Base-by-base conservation (phyloP, 2,888 invertebrate genomes). In the Meiosimyza platycephala region DNA sequence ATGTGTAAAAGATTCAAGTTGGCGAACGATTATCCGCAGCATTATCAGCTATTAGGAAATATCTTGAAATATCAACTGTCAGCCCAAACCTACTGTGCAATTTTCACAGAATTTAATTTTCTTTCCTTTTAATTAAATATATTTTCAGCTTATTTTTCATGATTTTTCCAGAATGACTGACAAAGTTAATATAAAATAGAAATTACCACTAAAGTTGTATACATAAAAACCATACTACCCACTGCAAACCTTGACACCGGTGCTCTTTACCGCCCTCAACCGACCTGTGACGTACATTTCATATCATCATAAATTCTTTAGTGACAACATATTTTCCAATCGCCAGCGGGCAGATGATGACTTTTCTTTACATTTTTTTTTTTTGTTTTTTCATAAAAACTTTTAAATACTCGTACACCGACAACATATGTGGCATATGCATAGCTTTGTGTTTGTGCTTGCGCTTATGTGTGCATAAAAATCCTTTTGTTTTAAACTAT, bases 321-420 rank as follows among this genome's bases (percentile, higher is more conserved):
- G 63, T 63, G 47, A 33, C n/a, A 63, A 47, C 33, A 47, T 47
- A 63, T 63, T 63, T 47, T 47, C 12, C 63, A 66, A 66, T 66
- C 52, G 65, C 65, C 33, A 52, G 33, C 65, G 65, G 65, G 52
- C 33, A 50, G 65, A 22, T 66, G 65, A 54, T 54, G 33, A 33
- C 40, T 66, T 28, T 28, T 66, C 33, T 28, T 57, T 28, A 18
- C 11, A 15, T 28, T 13, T 18, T 57, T 57, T 57, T 57, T 18
- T 57, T 57, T 22, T 22, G 28, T 7, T 57, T 6, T 57, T 28
- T 22, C 15, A 28, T 13, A 18, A 47, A 40, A 40, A 40, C 40
- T 40, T 40, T 40, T 40, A 40, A 40, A 7, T 40, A 40, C 40
- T 9, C 40, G 40, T 40, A 63, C 63, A 47, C 40, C 40, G 15